Evolutionary conservation across 2,113 vertebrate genomes (phyloP).

Genomic region (Solenodon paradoxus): DNA sequence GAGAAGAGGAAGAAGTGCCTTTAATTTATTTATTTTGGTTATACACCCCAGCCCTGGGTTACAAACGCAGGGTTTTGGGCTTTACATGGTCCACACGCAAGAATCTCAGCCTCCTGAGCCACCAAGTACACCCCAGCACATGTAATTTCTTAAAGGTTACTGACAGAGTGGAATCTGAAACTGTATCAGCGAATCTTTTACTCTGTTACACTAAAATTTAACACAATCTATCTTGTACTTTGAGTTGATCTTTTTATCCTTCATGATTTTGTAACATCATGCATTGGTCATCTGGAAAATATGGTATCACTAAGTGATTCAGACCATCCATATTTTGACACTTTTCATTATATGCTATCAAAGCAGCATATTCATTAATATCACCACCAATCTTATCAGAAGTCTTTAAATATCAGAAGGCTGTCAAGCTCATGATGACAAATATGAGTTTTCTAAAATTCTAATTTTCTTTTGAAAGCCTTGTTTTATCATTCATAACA

Average conservation of each 20-base stretch:
- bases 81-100: too few species aligned
- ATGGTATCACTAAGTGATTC: background rate
- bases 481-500: constrained; percentile 27
- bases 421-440: constrained; percentile 20
- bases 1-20: too few species aligned
- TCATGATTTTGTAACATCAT: background rate
- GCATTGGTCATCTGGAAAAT: background rate
- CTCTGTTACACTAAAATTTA: background rate
- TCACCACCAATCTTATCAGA: background rate
- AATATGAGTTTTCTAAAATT: constrained; percentile 26
- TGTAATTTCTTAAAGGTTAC: background rate
- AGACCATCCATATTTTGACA: constrained; percentile 10
- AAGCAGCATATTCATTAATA: background rate
- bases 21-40: too few species aligned
- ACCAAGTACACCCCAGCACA: too few species aligned
- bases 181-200: background rate
- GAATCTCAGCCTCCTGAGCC: too few species aligned
- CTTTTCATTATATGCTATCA: background rate
- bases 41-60: too few species aligned
- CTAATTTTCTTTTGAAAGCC: constrained; percentile 51
- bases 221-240: background rate
- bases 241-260: background rate
- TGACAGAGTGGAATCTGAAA: background rate
- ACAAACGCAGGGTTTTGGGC: too few species aligned
- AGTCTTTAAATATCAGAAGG: constrained; percentile 38